Conservation (phyloP, 2,888 invertebrate genomes). For the Lasioglossum zephyrum region DNA sequence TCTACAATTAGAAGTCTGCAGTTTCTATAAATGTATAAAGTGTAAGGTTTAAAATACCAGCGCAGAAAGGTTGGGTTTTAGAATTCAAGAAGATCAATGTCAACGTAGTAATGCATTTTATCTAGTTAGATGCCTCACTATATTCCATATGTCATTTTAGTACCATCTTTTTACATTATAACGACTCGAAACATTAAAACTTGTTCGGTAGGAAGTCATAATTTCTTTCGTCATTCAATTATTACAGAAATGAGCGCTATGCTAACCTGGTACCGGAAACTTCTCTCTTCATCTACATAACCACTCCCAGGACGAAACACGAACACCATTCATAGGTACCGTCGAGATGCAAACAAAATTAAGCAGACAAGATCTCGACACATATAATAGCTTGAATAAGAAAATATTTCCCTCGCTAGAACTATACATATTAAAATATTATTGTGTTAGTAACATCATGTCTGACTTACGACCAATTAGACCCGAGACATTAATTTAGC, state of each 20-base stretch:
- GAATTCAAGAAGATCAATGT: neutral
- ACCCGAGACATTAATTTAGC: neutral
- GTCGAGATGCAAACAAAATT: neutral
- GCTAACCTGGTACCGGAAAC: neutral
- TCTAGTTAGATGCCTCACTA: neutral
- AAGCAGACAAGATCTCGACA: neutral
- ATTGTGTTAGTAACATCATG: neutral
- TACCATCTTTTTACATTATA: neutral
- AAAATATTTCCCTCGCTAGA: neutral
- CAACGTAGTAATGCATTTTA: neutral
- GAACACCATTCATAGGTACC: neutral
- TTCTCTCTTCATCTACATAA: constrained; percentile 1
- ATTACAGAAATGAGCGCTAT: neutral
- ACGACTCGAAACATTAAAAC: neutral
- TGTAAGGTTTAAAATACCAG: neutral
- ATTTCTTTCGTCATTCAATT: neutral
- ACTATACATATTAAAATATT: neutral
- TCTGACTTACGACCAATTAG: neutral
- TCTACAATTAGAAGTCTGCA: neutral
- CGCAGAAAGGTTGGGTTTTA: neutral
- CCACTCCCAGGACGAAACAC: neutral
- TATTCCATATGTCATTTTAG: neutral
- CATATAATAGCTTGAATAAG: neutral
- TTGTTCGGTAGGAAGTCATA: neutral
- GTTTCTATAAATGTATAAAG: neutral